These are phyloP conservation scores for Ahaetulla prasina DNA, from an alignment of 2,113 vertebrate genomes.

Conservation along the genomic window DNA sequence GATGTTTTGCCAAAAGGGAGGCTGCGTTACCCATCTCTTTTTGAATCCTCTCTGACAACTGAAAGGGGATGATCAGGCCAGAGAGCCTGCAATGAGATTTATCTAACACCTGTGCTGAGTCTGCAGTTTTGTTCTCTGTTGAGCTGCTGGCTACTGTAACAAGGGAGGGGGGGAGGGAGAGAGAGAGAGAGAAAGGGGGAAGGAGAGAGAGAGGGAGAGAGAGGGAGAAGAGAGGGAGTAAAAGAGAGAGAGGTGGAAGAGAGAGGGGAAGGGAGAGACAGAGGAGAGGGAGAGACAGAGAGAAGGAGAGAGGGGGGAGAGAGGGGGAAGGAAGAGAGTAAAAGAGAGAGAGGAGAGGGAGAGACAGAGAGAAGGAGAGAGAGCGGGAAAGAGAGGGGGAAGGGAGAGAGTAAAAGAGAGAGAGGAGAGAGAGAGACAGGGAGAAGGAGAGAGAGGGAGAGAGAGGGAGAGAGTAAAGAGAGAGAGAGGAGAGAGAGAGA, in stretches of 20 bases:
- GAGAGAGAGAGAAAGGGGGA: neutral
- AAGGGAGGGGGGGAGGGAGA: neutral
- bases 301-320: too few relatives aligned
- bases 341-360: rapidly evolving
- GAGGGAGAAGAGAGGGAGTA: too few relatives aligned
- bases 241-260: neutral
- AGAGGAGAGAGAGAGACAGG: too few relatives aligned
- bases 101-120: neutral
- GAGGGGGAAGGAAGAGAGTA: too few relatives aligned
- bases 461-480: neutral
- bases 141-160: neutral
- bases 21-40: neutral
- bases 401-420: too few relatives aligned
- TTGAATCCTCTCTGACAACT: neutral
- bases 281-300: too few relatives aligned
- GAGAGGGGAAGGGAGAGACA: too few relatives aligned
- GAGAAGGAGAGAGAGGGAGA: too few relatives aligned
- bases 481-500: too few relatives aligned
- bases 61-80: neutral
- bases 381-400: too few relatives aligned
- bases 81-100: constrained; percentile 6
- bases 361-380: neutral
- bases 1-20: constrained; percentile 2
- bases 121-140: constrained; percentile 16
- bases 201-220: too few relatives aligned